These are phyloP conservation scores for Apolygus lucorum DNA, from an alignment of 1,140 invertebrate species.

Conservation along the genomic window DNA sequence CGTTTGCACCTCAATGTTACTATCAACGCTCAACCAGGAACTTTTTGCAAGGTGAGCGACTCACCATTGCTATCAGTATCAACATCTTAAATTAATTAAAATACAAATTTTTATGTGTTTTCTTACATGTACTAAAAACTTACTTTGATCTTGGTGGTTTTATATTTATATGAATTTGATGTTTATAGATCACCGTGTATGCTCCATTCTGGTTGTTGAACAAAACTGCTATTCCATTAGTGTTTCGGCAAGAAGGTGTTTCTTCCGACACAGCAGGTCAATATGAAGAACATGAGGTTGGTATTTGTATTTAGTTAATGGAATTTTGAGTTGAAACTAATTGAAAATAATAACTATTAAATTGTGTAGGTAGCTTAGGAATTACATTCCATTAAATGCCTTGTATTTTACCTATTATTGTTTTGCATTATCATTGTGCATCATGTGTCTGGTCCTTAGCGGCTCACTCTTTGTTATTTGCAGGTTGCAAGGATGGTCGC, in stretches of 20 bases:
- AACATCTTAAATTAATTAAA: no score
- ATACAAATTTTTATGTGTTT: no score
- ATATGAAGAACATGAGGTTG: conserved; percentile 84
- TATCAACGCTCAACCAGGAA: conserved; percentile 45
- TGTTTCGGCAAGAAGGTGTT: conserved; percentile 84
- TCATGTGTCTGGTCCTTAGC: no score
- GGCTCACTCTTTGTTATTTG: not conserved
- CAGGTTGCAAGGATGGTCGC: conserved; percentile 68
- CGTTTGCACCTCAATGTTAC: conserved; percentile 63
- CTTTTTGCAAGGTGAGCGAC: conserved; percentile 48
- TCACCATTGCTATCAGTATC: no score
- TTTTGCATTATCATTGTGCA: no score
- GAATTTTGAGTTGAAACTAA: no score
- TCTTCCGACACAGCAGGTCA: conserved; percentile 78
- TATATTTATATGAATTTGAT: no score
- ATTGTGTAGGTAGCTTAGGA: not conserved
- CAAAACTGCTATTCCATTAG: conserved; percentile 85
- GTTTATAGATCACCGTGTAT: conserved; percentile 66
- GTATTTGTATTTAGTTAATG: no score
- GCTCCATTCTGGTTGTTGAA: conserved; percentile 94
- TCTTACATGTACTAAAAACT: no score
- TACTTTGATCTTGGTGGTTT: not conserved
- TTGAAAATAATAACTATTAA: no score
- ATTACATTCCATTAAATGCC: not conserved
- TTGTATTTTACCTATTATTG: not conserved